These are phyloP conservation scores for Bursaphelenchus mucronatus DNA, from an alignment of 1,140 invertebrate species.

Conservation along the genomic window DNA sequence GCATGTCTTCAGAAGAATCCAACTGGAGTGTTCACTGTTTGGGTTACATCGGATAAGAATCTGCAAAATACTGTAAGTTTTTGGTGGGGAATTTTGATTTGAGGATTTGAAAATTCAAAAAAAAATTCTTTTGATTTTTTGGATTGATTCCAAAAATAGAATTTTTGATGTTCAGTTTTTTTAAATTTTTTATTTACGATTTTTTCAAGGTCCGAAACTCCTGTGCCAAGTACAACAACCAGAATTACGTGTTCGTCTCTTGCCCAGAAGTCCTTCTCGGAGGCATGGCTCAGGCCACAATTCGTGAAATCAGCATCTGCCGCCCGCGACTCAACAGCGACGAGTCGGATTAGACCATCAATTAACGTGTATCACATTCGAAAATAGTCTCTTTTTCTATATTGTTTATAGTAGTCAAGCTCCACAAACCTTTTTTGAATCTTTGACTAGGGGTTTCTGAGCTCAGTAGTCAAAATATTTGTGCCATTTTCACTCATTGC, in stretches of 20 bases:
- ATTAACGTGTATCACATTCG: too few species aligned
- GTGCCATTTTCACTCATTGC: too few species aligned
- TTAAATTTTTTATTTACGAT: not conserved
- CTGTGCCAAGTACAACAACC: slow-evolving; percentile 46
- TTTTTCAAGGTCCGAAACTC: slow-evolving; percentile 45
- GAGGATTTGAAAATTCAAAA: not conserved
- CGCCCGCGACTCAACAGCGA: slow-evolving; percentile 14
- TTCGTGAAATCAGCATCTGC: slow-evolving; percentile 44
- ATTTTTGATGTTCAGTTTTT: slow-evolving; percentile 1
- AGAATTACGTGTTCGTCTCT: slow-evolving; percentile 55
- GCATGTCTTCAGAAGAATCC: slow-evolving; percentile 47
- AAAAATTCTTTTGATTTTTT: not conserved
- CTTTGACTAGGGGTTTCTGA: too few species aligned
- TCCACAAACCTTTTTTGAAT: too few species aligned
- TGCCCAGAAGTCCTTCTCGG: slow-evolving; percentile 58
- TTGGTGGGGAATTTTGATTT: slow-evolving; percentile 6
- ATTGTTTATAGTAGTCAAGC: too few species aligned
- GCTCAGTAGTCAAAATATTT: too few species aligned
- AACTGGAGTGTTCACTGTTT: slow-evolving; percentile 56
- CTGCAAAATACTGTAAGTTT: slow-evolving; percentile 35
- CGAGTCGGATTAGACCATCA: too few species aligned
- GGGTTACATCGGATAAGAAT: slow-evolving; percentile 52
- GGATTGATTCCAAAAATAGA: not conserved
- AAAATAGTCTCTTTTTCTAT: too few species aligned
- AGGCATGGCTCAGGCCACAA: slow-evolving; percentile 40